Base-by-base conservation (phyloP, 2,888 invertebrate species). In the Lepetodrilus schrolli region DNA sequence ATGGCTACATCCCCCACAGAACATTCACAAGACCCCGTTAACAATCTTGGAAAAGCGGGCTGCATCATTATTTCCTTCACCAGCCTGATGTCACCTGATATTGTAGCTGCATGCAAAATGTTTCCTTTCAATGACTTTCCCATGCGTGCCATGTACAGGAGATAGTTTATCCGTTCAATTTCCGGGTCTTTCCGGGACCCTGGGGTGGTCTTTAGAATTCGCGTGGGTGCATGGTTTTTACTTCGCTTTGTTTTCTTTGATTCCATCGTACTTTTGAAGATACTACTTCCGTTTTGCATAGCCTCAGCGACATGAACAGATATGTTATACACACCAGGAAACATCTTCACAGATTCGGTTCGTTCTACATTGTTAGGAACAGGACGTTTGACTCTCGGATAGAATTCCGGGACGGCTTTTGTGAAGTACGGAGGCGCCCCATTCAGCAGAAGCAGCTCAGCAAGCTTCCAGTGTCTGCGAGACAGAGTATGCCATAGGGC, bases 401-500 rank as follows among this genome's bases (percentile, higher is more conserved):
- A 17, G 17, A 23, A 58, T 10, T 58, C 58, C 34, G 30, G 26
- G 17, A 58, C 58, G 7, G 26, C 58, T 34, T 30, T 58, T 13
- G 2, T 23, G 4, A 58, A 30, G 17, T 30, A 17, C 0, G 58
- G 58, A 58, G 2, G 17, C 17, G 58, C 58, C 8, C 58, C 58
- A 58, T 58, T 58, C 26, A 58, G 30, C n/a, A 58, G 58, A 23
- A 58, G 30, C 13, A 58, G n/a, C 5, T 58, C 58, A 1, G 58
- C 26, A 4, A 58, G 30, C 30, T 58, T 30, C 58, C 58, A 58
- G 17, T 58, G 58, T 17, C 30, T 10, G 30, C 34, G 26, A 2
- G 58, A 23, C 30, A 58, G 17, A 5, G 58, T 17, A 58, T 58
- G 34, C 58, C 58, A 58, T 3, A 58, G 17, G n/a, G n/a, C n/a